These are phyloP conservation scores for Notolabrus celidotus DNA, from an alignment of 2,797 vertebrate genomes.

Conservation along the genomic window DNA sequence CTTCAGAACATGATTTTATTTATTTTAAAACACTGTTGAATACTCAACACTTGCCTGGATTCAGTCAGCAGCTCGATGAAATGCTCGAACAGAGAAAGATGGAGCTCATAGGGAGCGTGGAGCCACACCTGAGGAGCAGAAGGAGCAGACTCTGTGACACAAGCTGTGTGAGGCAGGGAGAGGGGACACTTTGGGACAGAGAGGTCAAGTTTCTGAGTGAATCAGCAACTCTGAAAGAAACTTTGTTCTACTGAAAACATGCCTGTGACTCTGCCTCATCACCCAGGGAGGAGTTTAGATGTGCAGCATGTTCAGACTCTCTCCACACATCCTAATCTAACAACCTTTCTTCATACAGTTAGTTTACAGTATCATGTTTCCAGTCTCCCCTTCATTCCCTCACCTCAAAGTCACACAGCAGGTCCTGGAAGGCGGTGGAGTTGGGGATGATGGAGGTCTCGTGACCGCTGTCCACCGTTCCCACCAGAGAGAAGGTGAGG, in stretches of 20 bases:
- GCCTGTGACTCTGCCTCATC: background rate
- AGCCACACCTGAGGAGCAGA: conserved; percentile 93
- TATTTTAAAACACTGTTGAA: too few relatives aligned
- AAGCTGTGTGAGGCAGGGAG: conserved; percentile 1
- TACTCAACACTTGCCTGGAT: conserved; percentile 91
- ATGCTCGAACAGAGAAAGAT: conserved; percentile 97
- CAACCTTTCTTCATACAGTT: background rate
- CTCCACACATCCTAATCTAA: background rate
- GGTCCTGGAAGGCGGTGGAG: conserved; percentile 97
- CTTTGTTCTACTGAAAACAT: background rate
- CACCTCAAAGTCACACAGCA: conserved; percentile 98
- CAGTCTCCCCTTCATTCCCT: rapidly evolving
- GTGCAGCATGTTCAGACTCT: too few relatives aligned
- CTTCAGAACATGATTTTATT: background rate
- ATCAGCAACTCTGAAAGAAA: background rate
- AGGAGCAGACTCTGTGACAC: conserved; percentile 16
- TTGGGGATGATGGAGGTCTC: conserved; percentile 99
- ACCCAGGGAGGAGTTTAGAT: background rate
- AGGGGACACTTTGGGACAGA: conserved; percentile 3
- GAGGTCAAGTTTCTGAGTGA: background rate
- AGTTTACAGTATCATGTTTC: background rate
- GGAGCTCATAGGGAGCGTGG: conserved; percentile 98
- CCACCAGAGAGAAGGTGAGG: conserved; percentile 98
- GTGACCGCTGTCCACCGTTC: conserved; percentile 97
- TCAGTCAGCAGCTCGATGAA: conserved; percentile 98